Base-by-base conservation (phyloP, 2,113 vertebrate genomes). In the Hepsetus odoe region DNA sequence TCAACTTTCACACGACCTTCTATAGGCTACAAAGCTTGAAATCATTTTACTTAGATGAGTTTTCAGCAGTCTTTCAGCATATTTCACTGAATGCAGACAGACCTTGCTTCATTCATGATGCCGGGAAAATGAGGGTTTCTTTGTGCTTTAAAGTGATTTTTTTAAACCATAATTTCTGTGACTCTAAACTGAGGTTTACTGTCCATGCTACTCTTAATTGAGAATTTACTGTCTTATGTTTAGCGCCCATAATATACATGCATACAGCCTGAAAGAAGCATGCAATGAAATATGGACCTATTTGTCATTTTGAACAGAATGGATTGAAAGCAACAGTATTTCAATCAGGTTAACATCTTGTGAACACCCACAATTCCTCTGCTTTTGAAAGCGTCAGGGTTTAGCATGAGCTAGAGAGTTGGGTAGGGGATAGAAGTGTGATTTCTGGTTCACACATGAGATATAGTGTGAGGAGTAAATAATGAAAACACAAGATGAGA, bases 281-380 rank as follows among this genome's bases (percentile, higher is more conserved):
- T 56, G 33, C n/a, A n/a, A n/a, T n/a, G n/a, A n/a, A n/a, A n/a
- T n/a, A n/a, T n/a, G n/a, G n/a, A n/a, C 85, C 80, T 83, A 84
- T 59, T 81, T 84, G 82, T 89, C 88, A 85, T 76, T 82, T 85
- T 85, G 89, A 84, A 73, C 79, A 82, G 72, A 86, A 74, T 76
- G 62, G 77, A 32, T 7, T 13, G 82, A 65, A 85, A 70, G 72
- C 56, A 32, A 67, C 33, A 33, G 26, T 80, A 78, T 86, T 80
- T 77, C 83, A 82, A 74, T 86, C 85, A 61, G 72, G 76, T 81
- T 24, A 5, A 22, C 78, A 40, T 78, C 59, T 30, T 49, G 18
- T 30, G 76, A 32, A 46, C 46, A 33, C 44, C 28, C 22, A 55
- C 20, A 53, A 14, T 44, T 68, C 26, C 56, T 24, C n/a, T 44